Conservation (phyloP, 2,888 invertebrate genomes). For the Spodoptera littoralis region DNA sequence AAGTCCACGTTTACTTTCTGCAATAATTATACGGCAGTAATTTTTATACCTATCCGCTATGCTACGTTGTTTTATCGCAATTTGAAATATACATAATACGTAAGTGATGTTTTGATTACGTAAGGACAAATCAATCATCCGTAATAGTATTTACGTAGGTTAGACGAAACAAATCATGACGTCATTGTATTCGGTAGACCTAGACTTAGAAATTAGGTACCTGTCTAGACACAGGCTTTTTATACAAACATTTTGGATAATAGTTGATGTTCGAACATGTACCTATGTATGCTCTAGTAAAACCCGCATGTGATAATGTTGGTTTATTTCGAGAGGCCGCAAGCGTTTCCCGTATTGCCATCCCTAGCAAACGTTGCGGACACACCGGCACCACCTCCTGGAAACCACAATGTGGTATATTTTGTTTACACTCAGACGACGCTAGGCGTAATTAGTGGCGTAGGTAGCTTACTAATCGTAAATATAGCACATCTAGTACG, state of each 20-base stretch:
- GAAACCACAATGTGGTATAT: constrained; percentile 17
- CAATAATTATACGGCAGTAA: too few relatives aligned
- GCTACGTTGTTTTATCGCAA: too few relatives aligned
- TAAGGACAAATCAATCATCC: background rate
- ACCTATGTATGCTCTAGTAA: constrained; percentile 7
- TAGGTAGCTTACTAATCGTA: background rate
- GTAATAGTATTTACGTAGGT: constrained; percentile 3
- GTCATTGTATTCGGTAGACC: background rate
- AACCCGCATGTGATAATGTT: constrained; percentile 20
- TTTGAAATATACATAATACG: too few relatives aligned
- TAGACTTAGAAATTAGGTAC: background rate
- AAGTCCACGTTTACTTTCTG: too few relatives aligned
- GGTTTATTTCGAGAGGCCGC: constrained; percentile 55
- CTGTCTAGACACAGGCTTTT: constrained; percentile 21
- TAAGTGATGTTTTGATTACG: too few relatives aligned
- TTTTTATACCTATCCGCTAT: too few relatives aligned
- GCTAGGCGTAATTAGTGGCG: background rate
- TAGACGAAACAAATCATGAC: background rate
- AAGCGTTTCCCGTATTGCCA: constrained; percentile 50
- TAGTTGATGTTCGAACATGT: background rate
- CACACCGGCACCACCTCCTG: constrained; percentile 21
- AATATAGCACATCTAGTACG: background rate
- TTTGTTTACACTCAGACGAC: constrained; percentile 18
- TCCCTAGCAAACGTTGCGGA: constrained; percentile 28
- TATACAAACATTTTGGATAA: background rate